Evolutionary conservation across 2,797 vertebrate species (phyloP), one percentile per base, ranked within the genome.

Genomic region (Sardinella longiceps): DNA sequence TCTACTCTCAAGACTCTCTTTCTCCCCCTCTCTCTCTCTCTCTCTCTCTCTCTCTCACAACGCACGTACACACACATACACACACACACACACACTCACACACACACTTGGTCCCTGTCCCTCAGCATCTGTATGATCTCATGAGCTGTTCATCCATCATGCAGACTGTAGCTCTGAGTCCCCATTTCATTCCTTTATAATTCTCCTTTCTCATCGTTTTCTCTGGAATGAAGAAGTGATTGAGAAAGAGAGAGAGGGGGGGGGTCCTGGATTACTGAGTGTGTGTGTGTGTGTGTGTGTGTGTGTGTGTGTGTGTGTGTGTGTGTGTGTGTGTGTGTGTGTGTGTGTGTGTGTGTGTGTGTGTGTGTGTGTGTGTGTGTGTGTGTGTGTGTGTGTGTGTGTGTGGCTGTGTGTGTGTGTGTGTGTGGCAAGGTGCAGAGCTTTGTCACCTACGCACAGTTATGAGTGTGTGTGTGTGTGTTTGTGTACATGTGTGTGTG

Each of bases 301-400:
- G 20, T 48, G 43, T 81, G 0, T 81, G 43, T 81, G 80, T 51
- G 0, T 60, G 20, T 60, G 18, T 60, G 56, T 60, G 56, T 4
- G 56, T 20, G 18, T 60, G 56, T 81, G 14, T 81, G 80, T 51
- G 46, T 51, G 46, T 28, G 20, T 48, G 43, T 81, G 0, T 81
- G 43, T 81, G 80, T 50, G 80, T 50, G 45, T 81, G 43, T 81
- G n/a, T 81, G 45, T 81, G 43, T 81, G 80, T 81, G 80, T 48
- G 80, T 48, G 25, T 82, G 81, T 82, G 30, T 82, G 30, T 58
- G 30, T 82, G 51, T 39, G 51, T 58, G 50, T 43, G 30, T 82
- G 81, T 82, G 87, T 84, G 85, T 81, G 77, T 86, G 3, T 81
- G 56, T 85, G 58, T 81, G 63, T 70, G 53, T 70, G 51, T 43